Evolutionary conservation across 2,888 invertebrate genomes (phyloP).

Genomic region (Dorcus hopei): DNA sequence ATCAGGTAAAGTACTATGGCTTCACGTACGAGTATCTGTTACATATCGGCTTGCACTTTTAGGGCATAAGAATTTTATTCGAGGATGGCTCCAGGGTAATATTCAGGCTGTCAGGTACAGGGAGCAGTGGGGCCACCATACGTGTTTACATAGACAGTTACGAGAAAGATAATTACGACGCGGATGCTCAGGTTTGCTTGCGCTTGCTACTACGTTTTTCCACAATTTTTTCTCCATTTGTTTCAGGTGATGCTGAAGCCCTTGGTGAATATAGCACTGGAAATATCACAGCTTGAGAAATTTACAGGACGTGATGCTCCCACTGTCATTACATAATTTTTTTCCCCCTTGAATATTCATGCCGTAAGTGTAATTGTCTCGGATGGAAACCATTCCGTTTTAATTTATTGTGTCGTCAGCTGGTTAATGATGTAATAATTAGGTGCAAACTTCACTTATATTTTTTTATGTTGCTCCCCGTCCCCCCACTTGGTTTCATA

Average conservation of each 20-base stretch:
- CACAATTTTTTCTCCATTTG: constrained; percentile 24
- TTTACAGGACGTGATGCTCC: constrained; percentile 89
- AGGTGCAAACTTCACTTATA: no score
- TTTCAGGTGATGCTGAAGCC: constrained; percentile 71
- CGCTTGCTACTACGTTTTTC: neutral
- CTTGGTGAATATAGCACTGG: constrained; percentile 81
- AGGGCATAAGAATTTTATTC: constrained; percentile 93
- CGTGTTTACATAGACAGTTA: constrained; percentile 94
- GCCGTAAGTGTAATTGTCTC: no score
- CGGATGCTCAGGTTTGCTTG: constrained; percentile 57
- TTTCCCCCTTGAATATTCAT: neutral
- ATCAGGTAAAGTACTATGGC: constrained; percentile 63
- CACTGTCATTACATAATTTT: constrained; percentile 87
- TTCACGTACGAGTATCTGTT: neutral
- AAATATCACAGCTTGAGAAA: constrained; percentile 75
- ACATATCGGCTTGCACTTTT: constrained; percentile 26
- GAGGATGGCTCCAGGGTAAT: constrained; percentile 93
- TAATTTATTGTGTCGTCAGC: no score
- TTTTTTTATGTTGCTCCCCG: no score
- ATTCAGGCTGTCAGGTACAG: constrained; percentile 93
- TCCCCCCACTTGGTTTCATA: no score
- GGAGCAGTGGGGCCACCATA: constrained; percentile 96
- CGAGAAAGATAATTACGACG: constrained; percentile 68
- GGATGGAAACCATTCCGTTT: no score
- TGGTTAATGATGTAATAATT: no score